phyloP scores from a whole-genome alignment of 1,140 invertebrate species.

The Diuraphis noxia region DNA sequence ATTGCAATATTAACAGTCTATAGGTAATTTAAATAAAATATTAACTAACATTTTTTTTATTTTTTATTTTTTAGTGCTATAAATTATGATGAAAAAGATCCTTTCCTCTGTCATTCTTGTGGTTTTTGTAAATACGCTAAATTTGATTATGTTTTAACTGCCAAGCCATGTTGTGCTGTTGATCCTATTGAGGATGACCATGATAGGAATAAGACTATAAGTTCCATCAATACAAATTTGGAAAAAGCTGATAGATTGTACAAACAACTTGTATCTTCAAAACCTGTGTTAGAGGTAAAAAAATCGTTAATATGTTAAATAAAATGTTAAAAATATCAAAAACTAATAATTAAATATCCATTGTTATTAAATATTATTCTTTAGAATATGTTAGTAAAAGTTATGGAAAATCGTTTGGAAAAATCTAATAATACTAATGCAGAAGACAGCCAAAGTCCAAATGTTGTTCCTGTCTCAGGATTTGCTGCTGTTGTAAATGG shows the following conservation, averaged over 20 bases:
- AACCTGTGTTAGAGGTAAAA: slow-evolving; percentile 80
- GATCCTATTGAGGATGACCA: slow-evolving; percentile 97
- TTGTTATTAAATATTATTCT: slow-evolving; percentile 51
- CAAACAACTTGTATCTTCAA: slow-evolving; percentile 83
- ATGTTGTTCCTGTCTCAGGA: slow-evolving; percentile 64
- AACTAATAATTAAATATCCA: neutral
- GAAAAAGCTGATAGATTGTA: slow-evolving; percentile 95
- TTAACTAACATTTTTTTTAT: neutral
- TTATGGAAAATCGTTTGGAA: slow-evolving; percentile 75
- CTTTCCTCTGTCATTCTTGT: slow-evolving; percentile 96
- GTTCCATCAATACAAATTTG: slow-evolving; percentile 83
- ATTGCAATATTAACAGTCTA: neutral
- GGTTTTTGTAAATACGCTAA: slow-evolving; percentile 99
- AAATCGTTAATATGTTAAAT: neutral
- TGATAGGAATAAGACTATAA: slow-evolving; percentile 79
- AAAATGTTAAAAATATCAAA: neutral
- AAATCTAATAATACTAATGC: slow-evolving; percentile 45
- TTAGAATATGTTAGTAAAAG: slow-evolving; percentile 72
- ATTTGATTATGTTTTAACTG: slow-evolving; percentile 92
- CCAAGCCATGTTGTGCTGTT: slow-evolving; percentile 89
- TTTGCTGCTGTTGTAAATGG: slow-evolving; percentile 58
- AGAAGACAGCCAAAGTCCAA: slow-evolving; percentile 27
- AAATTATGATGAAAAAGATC: slow-evolving; percentile 99
- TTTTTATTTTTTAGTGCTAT: slow-evolving; percentile 78
- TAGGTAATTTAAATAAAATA: neutral